Conservation (phyloP, 2,888 invertebrate genomes). For the Netelia melanura region DNA sequence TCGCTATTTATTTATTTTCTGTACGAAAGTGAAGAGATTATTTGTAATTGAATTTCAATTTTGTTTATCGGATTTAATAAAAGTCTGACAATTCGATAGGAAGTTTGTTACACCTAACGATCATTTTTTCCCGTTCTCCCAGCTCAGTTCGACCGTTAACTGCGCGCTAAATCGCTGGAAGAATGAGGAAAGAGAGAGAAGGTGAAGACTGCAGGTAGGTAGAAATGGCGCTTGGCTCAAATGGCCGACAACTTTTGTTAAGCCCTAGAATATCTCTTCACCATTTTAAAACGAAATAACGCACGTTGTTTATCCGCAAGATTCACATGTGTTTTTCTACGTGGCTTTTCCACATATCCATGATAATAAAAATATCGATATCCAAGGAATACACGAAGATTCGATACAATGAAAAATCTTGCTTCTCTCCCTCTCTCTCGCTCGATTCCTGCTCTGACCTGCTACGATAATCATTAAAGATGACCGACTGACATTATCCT, state of each 20-base stretch:
- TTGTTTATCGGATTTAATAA: neutral
- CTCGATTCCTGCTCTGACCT: conserved; percentile 28
- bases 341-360: neutral
- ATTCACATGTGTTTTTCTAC: neutral
- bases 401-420: conserved; percentile 67
- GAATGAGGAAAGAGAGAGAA: conserved; percentile 50
- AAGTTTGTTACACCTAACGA: conserved; percentile 52
- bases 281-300: neutral
- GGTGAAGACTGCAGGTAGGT: conserved; percentile 65
- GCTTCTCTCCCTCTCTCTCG: conserved; percentile 17
- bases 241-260: conserved; percentile 73
- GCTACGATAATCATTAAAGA: conserved; percentile 80
- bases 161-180: conserved; percentile 74
- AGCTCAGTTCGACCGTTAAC: conserved; percentile 71
- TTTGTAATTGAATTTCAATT: neutral
- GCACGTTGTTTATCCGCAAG: neutral
- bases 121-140: conserved; percentile 64
- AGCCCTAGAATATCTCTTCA: conserved; percentile 73
- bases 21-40: neutral
- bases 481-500: conserved; percentile 82
- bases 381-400: conserved; percentile 38
- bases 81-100: conserved; percentile 61
- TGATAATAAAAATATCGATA: conserved; percentile 13
- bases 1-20: conserved; percentile 9
- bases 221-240: conserved; percentile 78